Evolutionary conservation across 2,113 vertebrate species (phyloP), one percentile per base, ranked within the genome.

Genomic region (Myotis davidii): DNA sequence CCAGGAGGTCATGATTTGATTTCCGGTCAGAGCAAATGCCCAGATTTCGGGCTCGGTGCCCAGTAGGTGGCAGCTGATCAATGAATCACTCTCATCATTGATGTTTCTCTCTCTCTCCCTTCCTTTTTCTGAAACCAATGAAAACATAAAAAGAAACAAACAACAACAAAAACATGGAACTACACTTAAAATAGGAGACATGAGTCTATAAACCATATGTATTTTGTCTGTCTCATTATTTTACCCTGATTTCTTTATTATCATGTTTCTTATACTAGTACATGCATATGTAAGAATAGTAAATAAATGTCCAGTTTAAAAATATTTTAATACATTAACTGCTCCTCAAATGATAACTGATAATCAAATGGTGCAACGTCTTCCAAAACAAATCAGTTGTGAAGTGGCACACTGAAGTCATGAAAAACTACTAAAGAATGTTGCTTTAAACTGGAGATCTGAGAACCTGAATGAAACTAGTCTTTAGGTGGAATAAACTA

Each of bases 171-270:
- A 59, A 59, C 56, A 59, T 59, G 56, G 56, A 59, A 59, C 21
- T 59, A 59, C 21, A 23, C 21, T 59, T 59, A 90, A 86, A 85
- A 73, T 52, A 64, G 64, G 67, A 94, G 29, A 39, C 50, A 59
- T 25, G 32, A 65, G 72, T 72, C 11, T 27, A 18, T 91, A 88
- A 82, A n/a, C 11, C 25, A 78, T 48, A 21, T 45, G 7, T 78
- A 56, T 65, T 42, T 91, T 72, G 9, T n/a, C 32, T 25, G 16
- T 91, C 9, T 78, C 5, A 17, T 78, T 84, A 72, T 84, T 84
- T 88, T 85, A 61, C 7, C 2, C 69, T 37, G 20, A 39, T 82
- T 90, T 88, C 11, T 69, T 73, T 88, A 96, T 88, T 83, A 85
- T 45, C 12, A 20, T 88, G 70, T 52, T 88, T 91, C 52, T 84